Percentiles rank a stretch among this genome's conserved stretches.
These are phyloP conservation scores for Coenonympha arcania DNA, from an alignment of 2,888 invertebrate species.

Conservation along the genomic window DNA sequence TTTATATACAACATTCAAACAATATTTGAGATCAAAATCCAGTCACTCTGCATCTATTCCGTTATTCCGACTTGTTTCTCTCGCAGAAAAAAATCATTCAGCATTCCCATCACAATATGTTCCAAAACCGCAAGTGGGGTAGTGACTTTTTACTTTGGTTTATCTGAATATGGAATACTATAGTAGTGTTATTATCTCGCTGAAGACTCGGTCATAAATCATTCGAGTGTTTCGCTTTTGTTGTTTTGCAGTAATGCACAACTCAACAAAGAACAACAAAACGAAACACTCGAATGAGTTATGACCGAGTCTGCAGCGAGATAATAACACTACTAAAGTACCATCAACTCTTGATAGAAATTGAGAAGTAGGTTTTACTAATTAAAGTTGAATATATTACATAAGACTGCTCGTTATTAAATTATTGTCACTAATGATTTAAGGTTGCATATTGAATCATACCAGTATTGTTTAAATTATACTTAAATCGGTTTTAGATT, in stretches of 20 bases:
- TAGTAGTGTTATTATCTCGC: too few species aligned
- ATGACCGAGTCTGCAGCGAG: too few species aligned
- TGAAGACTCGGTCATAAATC: too few species aligned
- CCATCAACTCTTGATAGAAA: constrained; percentile 30
- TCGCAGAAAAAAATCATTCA: neutral
- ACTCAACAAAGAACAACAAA: too few species aligned
- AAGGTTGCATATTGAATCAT: constrained; percentile 10
- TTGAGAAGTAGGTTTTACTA: constrained; percentile 37
- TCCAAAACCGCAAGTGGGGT: constrained; percentile 6
- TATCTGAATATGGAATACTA: constrained; percentile 13
- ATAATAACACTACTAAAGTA: neutral
- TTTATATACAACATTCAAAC: constrained; percentile 55
- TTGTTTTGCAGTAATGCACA: too few species aligned
- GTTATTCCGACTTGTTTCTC: neutral
- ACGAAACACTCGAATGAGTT: too few species aligned
- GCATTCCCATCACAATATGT: too few species aligned
- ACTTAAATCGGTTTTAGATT: too few species aligned
- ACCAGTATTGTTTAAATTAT: too few species aligned
- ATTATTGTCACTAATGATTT: constrained; percentile 31
- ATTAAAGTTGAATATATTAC: too few species aligned
- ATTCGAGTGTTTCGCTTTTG: too few species aligned
- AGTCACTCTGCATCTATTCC: constrained; percentile 31
- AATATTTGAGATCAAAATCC: constrained; percentile 69
- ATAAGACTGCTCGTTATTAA: constrained; percentile 18
- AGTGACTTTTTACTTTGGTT: constrained; percentile 18